A percentile compares a stretch with the other conserved stretches of the same genome.
These are phyloP conservation scores for Elysia crispata DNA, from an alignment of 2,888 invertebrate species.

Conservation along the genomic window DNA sequence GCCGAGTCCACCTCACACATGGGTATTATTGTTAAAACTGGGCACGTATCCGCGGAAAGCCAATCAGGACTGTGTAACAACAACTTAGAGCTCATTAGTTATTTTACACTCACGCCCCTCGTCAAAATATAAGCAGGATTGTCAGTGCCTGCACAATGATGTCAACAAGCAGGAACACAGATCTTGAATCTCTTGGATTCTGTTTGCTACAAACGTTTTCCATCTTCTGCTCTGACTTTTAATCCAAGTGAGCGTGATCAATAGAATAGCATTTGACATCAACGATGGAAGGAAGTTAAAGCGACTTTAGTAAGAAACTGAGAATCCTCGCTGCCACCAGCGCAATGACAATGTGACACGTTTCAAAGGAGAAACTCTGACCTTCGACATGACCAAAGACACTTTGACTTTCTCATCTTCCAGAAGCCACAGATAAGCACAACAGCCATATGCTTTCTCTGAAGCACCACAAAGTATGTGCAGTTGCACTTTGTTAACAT, in stretches of 20 bases:
- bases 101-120: background rate
- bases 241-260: background rate
- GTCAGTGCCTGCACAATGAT: background rate
- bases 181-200: background rate
- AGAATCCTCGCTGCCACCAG: background rate
- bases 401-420: no score
- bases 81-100: background rate
- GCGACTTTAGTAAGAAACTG: background rate
- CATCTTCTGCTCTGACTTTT: background rate
- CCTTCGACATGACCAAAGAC: no score
- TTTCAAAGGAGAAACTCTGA: conserved; percentile 5
- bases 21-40: no score
- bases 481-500: no score
- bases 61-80: no score
- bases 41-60: no score
- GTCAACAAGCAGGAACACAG: background rate
- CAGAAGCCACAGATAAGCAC: no score
- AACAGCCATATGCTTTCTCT: no score
- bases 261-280: background rate
- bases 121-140: background rate
- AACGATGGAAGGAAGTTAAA: background rate
- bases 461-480: no score
- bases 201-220: conserved; percentile 2
- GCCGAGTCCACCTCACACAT: no score
- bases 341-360: background rate